Percentiles rank a stretch among this genome's conserved stretches.
Conservation (phyloP, 2,113 vertebrate species). For the Uropsilus gracilis region DNA sequence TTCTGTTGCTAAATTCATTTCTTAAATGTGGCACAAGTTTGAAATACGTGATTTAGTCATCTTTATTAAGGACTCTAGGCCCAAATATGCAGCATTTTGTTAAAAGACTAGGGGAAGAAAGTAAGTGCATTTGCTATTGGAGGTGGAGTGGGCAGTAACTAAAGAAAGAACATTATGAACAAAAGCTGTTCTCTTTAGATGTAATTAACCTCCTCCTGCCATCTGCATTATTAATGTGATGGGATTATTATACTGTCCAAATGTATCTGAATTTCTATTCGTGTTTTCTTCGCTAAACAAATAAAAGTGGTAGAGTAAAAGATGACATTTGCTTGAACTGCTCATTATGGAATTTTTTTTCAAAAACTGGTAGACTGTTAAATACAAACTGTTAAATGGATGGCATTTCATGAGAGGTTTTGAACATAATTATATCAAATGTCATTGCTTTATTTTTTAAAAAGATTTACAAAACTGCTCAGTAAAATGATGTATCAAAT, state of each 20-base stretch:
- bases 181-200: slow-evolving; percentile 81
- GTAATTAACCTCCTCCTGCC: slow-evolving; percentile 85
- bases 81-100: background rate
- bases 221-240: slow-evolving; percentile 85
- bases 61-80: background rate
- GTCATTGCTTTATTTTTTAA: slow-evolving; percentile 82
- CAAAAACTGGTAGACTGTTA: slow-evolving; percentile 79
- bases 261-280: slow-evolving; percentile 82
- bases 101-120: background rate
- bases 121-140: slow-evolving; percentile 61
- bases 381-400: slow-evolving; percentile 80
- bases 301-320: slow-evolving; percentile 78
- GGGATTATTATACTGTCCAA: slow-evolving; percentile 80
- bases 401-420: slow-evolving; percentile 82
- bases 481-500: slow-evolving; percentile 53
- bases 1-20: slow-evolving; percentile 29
- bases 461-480: slow-evolving; percentile 73
- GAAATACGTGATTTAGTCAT: slow-evolving; percentile 47
- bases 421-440: slow-evolving; percentile 85
- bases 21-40: background rate
- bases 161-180: slow-evolving; percentile 69
- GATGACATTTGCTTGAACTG: slow-evolving; percentile 83
- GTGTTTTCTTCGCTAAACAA: slow-evolving; percentile 83
- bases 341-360: slow-evolving; percentile 73
- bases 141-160: slow-evolving; percentile 68